Evolutionary conservation across 2,113 vertebrate species (phyloP), one percentile per base, ranked within the genome.

Genomic region (Psittacus erithacus): DNA sequence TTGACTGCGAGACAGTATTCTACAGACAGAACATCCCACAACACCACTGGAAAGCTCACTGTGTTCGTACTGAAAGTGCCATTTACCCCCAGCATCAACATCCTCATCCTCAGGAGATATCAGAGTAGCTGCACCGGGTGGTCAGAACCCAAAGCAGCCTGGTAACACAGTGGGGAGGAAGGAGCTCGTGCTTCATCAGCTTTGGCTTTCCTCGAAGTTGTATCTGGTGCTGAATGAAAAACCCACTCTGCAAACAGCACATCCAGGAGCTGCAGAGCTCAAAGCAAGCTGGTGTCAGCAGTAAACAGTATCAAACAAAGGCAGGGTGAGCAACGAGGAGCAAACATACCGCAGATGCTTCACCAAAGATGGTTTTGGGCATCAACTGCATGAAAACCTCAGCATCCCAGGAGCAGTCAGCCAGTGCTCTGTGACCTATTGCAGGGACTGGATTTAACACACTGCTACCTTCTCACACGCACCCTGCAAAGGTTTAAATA

Each of bases 1-100:
- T 17, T 6, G 46, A n/a, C 76, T 64, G n/a, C 1, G 2, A 55
- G 38, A 17, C 19, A 13, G 13, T 1, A 52, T 46, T 63, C 65
- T 28, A 29, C 74, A n/a, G n/a, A 39, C 14, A 13, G 49, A 65
- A 6, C 92, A 62, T 1, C 74, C 50, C 62, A 38, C 17, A 35
- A 1, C 4, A 38, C 5, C 4, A 60, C 35, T 55, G 2, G 0
- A 24, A 18, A 20, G 13, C 82, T 50, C 46, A 1, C n/a, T 1
- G 35, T 1, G 38, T 8, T 13, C 38, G 4, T 18, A 46, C 11
- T 20, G 5, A 14, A 55, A 52, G 0, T 2, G 1, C 35, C 17
- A 1, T 1, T 5, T 17, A 20, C 29, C 39, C 5, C 27, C 43
- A 43, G 27, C 25, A 22, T 10, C 53, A 55, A 29, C 31, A 33